Evolutionary conservation across 30 jellyfish, hydroid and myxozoan genomes (phyloP).

Genomic region (Mastigias papua): DNA sequence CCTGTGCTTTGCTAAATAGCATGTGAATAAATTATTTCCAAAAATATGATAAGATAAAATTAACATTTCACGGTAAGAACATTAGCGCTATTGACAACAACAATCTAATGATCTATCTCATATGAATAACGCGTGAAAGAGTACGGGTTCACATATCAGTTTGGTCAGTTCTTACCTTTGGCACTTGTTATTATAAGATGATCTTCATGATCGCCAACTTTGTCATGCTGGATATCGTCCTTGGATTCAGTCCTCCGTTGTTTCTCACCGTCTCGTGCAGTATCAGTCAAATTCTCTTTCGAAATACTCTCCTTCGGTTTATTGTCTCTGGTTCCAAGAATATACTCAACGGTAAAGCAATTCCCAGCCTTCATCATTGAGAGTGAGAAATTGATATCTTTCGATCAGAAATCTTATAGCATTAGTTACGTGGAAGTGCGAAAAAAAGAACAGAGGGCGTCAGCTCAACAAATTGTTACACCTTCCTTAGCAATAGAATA

Average conservation of each 20-base stretch:
- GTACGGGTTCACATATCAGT: neutral
- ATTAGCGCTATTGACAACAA: neutral
- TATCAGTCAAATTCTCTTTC: slow-evolving; percentile 15
- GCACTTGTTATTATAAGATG: slow-evolving; percentile 28
- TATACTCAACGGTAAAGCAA: slow-evolving; percentile 71
- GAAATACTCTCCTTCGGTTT: slow-evolving; percentile 32
- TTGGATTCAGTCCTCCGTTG: slow-evolving; percentile 16
- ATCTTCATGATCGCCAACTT: slow-evolving; percentile 25
- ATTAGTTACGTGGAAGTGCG: neutral
- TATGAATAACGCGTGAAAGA: too few relatives aligned
- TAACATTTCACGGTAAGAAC: neutral
- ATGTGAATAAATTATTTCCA: neutral
- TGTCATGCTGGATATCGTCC: slow-evolving; percentile 18
- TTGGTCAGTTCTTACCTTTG: slow-evolving; percentile 43
- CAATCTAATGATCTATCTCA: too few relatives aligned
- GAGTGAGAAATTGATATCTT: neutral
- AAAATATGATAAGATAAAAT: neutral
- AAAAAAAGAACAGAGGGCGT: neutral
- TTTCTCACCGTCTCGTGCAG: slow-evolving; percentile 13
- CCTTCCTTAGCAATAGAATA: neutral
- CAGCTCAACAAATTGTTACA: neutral
- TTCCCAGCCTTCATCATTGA: slow-evolving; percentile 64
- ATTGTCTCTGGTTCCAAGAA: slow-evolving; percentile 47
- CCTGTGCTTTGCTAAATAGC: neutral
- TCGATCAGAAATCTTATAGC: slow-evolving; percentile 14